A percentile compares a stretch with the other conserved stretches of the same genome.
These are phyloP conservation scores for Mesodorylaimus sp. DNA, from an alignment of 2,888 invertebrate species.

Conservation along the genomic window DNA sequence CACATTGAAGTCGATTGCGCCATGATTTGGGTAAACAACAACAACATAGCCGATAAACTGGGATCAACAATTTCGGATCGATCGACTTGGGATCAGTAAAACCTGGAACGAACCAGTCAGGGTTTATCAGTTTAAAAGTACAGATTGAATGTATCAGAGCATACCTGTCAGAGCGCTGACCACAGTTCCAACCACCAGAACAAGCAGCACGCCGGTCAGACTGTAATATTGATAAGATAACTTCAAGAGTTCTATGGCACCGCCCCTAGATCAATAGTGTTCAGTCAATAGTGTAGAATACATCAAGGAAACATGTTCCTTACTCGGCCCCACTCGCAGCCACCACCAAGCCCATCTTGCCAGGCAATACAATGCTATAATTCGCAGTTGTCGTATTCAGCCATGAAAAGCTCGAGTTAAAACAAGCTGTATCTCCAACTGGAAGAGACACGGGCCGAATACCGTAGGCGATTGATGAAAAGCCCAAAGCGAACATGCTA, in stretches of 20 bases:
- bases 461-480: neutral
- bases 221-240: constrained; percentile 4
- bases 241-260: neutral
- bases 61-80: neutral
- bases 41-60: neutral
- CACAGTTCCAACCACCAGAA: neutral
- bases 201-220: neutral
- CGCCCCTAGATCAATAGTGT: too few relatives aligned
- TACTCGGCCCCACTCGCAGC: too few relatives aligned
- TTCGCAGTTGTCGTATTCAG: too few relatives aligned
- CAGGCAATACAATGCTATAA: too few relatives aligned
- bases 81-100: neutral
- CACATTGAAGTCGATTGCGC: neutral
- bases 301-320: too few relatives aligned
- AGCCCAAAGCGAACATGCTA: neutral
- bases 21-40: neutral
- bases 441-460: neutral
- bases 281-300: too few relatives aligned
- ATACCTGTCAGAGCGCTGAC: neutral
- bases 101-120: neutral
- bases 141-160: neutral
- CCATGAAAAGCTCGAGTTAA: too few relatives aligned
- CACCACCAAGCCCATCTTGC: too few relatives aligned
- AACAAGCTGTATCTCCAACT: too few relatives aligned
- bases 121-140: neutral